Base-by-base conservation (phyloP, 2,888 invertebrate genomes). In the Hirtodrosophila confusa region DNA sequence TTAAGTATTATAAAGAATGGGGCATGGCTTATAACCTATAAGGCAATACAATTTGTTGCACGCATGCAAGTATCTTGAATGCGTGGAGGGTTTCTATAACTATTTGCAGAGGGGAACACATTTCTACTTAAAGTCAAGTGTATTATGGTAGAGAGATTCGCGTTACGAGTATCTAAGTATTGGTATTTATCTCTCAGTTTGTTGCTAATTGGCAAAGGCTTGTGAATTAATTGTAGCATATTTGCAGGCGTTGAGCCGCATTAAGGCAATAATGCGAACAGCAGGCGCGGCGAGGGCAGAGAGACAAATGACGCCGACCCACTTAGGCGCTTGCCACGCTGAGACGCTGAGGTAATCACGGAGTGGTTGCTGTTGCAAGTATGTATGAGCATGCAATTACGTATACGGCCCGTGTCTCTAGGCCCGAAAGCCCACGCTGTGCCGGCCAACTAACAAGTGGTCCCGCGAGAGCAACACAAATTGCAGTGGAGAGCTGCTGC, bases 361-460 rank as follows among this genome's bases (percentile, higher is more conserved):
- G 64, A 69, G 33, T 57, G 53, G 31, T 27, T 48, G 12, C 33
- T 62, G 64, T 56, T 69, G 62, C 58, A 49, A 47, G 47, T 39
- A 53, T 36, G 51, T 43, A 48, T 35, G 31, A 51, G 56, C 37
- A 44, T 63, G 49, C 58, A 69, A 77, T 77, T 75, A 63, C 66
- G 79, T 66, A 79, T 69, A 79, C 72, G 76, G 76, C 72, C 62
- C 61, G 74, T 69, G 48, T 69, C 51, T 62, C 40, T 43, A 41
- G 47, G 56, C 55, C 47, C 17, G 29, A 24, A 51, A 53, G 62
- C 79, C 76, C 79, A 74, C 86, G 77, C 64, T 11, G 44, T 41
- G 63, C 62, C 49, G 51, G 66, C 56, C 36, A 11, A 43, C 55
- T 70, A 86, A 82, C 79, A 80, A 80, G 80, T 84, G 78, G 78